phyloP scores from a whole-genome alignment of 2,888 invertebrate genomes.

The Scaptomyza parva region DNA sequence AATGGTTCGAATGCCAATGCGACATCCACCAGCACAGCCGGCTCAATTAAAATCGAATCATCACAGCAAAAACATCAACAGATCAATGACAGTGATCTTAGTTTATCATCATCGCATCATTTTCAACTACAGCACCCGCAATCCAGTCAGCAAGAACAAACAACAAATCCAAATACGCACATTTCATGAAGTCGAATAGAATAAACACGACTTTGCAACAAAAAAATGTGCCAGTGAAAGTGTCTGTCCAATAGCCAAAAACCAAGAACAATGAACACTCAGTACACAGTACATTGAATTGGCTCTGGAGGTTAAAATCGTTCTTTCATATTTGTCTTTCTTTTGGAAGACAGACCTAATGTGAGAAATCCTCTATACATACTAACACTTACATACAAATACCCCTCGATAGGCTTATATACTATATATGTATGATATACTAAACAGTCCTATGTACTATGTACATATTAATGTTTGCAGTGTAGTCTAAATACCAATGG shows the following conservation, averaged over 20 bases:
- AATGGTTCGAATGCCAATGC: conserved; percentile 25
- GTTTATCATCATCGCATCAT: conserved; percentile 78
- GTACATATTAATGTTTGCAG: conserved; percentile 2
- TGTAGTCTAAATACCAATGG: conserved; percentile 15
- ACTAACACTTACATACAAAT: background rate
- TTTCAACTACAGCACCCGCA: conserved; percentile 82
- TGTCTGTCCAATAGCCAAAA: background rate
- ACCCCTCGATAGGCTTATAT: conserved; percentile 10
- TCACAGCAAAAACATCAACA: conserved; percentile 54
- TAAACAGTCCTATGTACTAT: conserved; percentile 7
- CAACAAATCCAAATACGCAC: conserved; percentile 73
- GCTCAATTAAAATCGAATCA: conserved; percentile 21
- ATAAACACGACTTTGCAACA: background rate
- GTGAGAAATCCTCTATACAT: background rate
- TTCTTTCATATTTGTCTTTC: background rate
- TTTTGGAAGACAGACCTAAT: background rate
- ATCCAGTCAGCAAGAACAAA: conserved; percentile 65
- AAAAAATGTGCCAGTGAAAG: background rate
- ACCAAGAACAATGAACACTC: conserved; percentile 8
- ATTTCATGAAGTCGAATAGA: conserved; percentile 89
- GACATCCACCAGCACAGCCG: conserved; percentile 1
- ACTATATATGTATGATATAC: conserved; percentile 5
- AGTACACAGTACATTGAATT: conserved; percentile 56
- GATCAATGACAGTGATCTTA: conserved; percentile 32
- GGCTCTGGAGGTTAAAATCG: background rate